Base-by-base conservation (phyloP, 2,113 vertebrate genomes). In the Uria aalge region DNA sequence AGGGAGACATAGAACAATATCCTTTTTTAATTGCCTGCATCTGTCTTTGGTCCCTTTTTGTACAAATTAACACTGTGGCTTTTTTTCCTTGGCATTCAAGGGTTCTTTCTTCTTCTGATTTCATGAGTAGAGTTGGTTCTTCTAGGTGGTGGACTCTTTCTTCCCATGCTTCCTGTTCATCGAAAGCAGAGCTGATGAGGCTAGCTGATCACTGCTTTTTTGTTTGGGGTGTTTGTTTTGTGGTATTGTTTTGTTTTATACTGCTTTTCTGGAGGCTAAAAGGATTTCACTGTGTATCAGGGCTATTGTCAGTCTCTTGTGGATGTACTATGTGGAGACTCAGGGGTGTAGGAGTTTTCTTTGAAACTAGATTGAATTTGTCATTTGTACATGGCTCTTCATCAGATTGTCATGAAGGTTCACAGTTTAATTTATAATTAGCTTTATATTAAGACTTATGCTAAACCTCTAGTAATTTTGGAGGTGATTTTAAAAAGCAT, bases 1-100 rank as follows among this genome's bases (percentile, higher is more conserved):
- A 73, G 21, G 30, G 11, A 43, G 11, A 20, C 8, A 9, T 1
- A 5, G 24, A 68, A 22, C 18, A 50, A 4, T 10, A 36, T 11
- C 5, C 12, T 45, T 67, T 45, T 53, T 23, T 62, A 18, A 10
- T 14, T 2, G 6, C 11, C 23, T 14, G 0, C 32, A 3, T 55
- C 13, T 56, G 1, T 45, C 29, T 68, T 59, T 82, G 41, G 6
- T 94, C 32, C 16, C 16, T 13, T 92, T 74, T 50, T 71, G 22
- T 18, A 55, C 56, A 85, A 85, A 85, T 38, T 5, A 75, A 26
- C 19, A 15, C 15, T 41, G 9, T 27, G 75, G 5, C 27, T 38
- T 75, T 86, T 78, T 71, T 20, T 77, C 69, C 47, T n/a, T 56
- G 5, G 14, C 38, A 15, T 67, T 71, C 11, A 20, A 3, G 7